Evolutionary conservation across 2,797 vertebrate species (phyloP).

Genomic region (Scleropages formosus): DNA sequence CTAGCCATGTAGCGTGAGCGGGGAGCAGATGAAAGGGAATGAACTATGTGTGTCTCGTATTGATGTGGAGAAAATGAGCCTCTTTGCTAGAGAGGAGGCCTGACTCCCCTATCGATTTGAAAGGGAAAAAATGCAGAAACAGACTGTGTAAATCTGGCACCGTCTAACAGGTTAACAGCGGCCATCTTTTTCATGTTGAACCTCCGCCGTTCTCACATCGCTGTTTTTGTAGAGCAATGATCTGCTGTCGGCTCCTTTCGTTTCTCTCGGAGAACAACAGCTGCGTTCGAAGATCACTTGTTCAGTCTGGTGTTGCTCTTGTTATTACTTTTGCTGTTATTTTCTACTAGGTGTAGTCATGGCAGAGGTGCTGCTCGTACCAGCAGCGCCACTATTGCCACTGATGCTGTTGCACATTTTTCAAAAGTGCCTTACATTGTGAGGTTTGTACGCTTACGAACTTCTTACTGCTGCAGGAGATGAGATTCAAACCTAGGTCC

Average conservation of each 20-base stretch:
- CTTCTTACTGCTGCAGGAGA: too few relatives aligned
- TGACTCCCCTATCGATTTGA: conserved; percentile 65
- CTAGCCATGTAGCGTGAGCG: conserved; percentile 48
- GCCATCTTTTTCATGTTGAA: conserved; percentile 63
- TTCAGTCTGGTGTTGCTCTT: conserved; percentile 14
- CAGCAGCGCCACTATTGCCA: conserved; percentile 32
- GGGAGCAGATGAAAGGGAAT: conserved; percentile 60
- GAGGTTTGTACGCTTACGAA: too few relatives aligned
- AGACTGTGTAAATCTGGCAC: conserved; percentile 69
- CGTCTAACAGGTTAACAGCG: conserved; percentile 68
- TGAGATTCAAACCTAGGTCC: too few relatives aligned
- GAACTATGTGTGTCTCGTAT: conserved; percentile 57
- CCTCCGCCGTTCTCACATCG: conserved; percentile 59
- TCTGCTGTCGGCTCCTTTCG: conserved; percentile 61
- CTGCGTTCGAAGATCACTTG: conserved; percentile 57
- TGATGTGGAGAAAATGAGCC: conserved; percentile 69
- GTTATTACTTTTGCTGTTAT: conserved; percentile 33
- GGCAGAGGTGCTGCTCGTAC: conserved; percentile 20
- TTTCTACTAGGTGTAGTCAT: conserved; percentile 40
- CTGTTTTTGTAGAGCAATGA: conserved; percentile 60
- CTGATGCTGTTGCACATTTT: not conserved
- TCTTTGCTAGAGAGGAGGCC: conserved; percentile 46
- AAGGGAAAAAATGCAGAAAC: conserved; percentile 67
- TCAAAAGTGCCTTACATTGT: not conserved
- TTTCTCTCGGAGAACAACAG: conserved; percentile 55